Percentiles rank a stretch among this genome's conserved stretches.
These are phyloP conservation scores for Aethina tumida DNA, from an alignment of 1,140 invertebrate genomes.

Conservation along the genomic window DNA sequence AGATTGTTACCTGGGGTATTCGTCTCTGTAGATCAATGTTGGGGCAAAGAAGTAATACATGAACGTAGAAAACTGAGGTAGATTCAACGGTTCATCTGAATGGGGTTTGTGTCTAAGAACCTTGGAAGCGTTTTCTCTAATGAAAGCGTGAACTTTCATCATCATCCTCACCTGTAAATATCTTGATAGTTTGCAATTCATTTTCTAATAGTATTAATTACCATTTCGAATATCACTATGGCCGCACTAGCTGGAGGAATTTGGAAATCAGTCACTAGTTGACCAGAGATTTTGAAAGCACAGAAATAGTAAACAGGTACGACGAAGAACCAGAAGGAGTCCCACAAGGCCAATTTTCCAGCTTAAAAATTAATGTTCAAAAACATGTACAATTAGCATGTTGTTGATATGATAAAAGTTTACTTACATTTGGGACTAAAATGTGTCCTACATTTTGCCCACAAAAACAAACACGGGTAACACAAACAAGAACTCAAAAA, in stretches of 20 bases:
- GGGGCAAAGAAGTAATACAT: conserved; percentile 83
- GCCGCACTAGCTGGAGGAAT: conserved; percentile 38
- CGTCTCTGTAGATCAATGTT: conserved; percentile 75
- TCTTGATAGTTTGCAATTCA: conserved; percentile 3
- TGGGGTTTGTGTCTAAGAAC: conserved; percentile 37
- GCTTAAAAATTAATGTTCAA: conserved; percentile 10
- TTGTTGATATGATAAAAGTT: conserved; percentile 6
- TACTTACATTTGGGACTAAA: conserved; percentile 34
- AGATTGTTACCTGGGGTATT: conserved; percentile 65
- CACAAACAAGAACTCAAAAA: conserved; percentile 38
- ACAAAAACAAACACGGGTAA: conserved; percentile 45
- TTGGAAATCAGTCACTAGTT: conserved; percentile 38
- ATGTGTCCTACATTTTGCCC: conserved; percentile 35
- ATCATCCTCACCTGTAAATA: conserved; percentile 57
- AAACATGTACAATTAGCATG: conserved; percentile 7
- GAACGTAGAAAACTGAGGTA: conserved; percentile 65
- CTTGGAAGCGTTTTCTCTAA: conserved; percentile 53
- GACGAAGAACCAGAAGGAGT: conserved; percentile 38
- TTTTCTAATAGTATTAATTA: conserved; percentile 9
- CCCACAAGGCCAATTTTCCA: conserved; percentile 40
- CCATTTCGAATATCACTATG: conserved; percentile 22
- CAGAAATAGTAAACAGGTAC: conserved; percentile 17
- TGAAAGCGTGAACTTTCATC: conserved; percentile 81
- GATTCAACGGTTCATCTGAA: conserved; percentile 30
- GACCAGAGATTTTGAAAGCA: conserved; percentile 33